Evolutionary conservation across 1,140 invertebrate genomes (phyloP).

Genomic region (Hydropsyche tenuis): DNA sequence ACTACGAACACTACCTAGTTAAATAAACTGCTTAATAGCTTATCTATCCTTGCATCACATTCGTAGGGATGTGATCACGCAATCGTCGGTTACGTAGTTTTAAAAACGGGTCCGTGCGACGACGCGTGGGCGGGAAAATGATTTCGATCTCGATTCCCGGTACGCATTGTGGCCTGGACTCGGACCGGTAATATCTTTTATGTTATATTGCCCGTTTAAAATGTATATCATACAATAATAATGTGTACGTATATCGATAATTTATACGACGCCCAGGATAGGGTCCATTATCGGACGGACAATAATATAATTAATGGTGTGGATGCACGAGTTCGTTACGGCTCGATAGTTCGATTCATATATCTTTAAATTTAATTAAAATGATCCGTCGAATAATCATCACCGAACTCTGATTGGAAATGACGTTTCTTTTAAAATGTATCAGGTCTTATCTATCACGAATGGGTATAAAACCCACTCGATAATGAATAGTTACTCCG

Average conservation of each 20-base stretch:
- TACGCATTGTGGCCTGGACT: slow-evolving; percentile 6
- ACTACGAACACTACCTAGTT: too few species aligned
- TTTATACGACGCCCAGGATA: slow-evolving; percentile 7
- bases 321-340: not conserved
- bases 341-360: too few species aligned
- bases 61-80: too few species aligned
- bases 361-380: too few species aligned
- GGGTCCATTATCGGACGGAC: not conserved
- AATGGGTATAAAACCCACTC: too few species aligned
- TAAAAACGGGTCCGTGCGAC: not conserved
- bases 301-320: slow-evolving; percentile 16
- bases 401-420: too few species aligned
- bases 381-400: too few species aligned
- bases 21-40: too few species aligned
- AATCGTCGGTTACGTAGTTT: not conserved
- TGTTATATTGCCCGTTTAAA: not conserved
- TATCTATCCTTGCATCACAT: too few species aligned
- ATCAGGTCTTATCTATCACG: too few species aligned
- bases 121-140: slow-evolving; percentile 3
- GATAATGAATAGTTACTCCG: too few species aligned
- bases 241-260: slow-evolving; percentile 1
- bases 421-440: too few species aligned
- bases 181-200: not conserved
- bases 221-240: not conserved
- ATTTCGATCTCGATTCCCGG: not conserved